Evolutionary conservation across 2,888 invertebrate genomes (phyloP).

Genomic region (Lypha dubia): DNA sequence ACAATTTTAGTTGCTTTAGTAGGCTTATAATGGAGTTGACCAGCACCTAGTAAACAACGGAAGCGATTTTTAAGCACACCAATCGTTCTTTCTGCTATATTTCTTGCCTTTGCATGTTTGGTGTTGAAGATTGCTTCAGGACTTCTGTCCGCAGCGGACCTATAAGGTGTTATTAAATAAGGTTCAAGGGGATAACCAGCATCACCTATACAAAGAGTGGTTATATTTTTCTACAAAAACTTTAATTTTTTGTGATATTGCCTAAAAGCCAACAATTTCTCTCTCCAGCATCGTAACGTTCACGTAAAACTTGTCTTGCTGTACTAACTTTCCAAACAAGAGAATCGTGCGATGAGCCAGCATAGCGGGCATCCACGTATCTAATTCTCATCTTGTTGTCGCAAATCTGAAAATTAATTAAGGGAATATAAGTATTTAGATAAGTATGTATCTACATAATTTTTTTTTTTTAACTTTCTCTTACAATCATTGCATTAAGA

Average conservation of each 20-base stretch:
- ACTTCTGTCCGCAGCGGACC: constrained; percentile 25
- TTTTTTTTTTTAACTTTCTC: background rate
- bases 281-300: too few species aligned
- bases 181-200: constrained; percentile 58
- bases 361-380: constrained; percentile 45
- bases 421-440: too few species aligned
- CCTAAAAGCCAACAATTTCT: too few species aligned
- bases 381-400: constrained; percentile 55
- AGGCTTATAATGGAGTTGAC: constrained; percentile 49
- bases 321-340: constrained; percentile 19
- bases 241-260: too few species aligned
- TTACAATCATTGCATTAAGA: constrained; percentile 35
- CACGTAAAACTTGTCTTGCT: too few species aligned
- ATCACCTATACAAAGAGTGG: constrained; percentile 26
- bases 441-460: background rate
- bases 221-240: too few species aligned
- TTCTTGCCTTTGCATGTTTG: constrained; percentile 44
- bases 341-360: constrained; percentile 47
- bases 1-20: background rate
- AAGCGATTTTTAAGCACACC: constrained; percentile 54
- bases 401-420: constrained; percentile 31
- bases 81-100: constrained; percentile 52
- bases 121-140: constrained; percentile 50
- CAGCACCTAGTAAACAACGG: constrained; percentile 46
- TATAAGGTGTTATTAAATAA: constrained; percentile 62